These are phyloP conservation scores for Leptobrachium ailaonicum DNA, from an alignment of 2,113 vertebrate genomes.

Conservation along the genomic window DNA sequence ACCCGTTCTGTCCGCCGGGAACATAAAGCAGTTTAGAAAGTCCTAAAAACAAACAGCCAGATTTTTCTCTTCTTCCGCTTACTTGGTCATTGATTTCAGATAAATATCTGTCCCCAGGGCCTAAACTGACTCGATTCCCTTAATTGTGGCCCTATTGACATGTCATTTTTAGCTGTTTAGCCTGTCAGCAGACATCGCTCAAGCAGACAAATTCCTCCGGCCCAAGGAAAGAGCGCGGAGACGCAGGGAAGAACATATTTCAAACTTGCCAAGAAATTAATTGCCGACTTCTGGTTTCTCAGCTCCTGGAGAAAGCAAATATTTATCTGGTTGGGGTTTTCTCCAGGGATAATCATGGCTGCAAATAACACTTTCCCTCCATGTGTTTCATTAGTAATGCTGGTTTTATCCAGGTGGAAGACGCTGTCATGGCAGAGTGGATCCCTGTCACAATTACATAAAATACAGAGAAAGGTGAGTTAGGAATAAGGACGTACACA, in stretches of 20 bases:
- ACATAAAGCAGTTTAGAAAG: constrained; percentile 56
- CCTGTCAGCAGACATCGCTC: constrained; percentile 69
- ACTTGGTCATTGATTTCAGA: constrained; percentile 70
- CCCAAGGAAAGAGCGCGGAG: constrained; percentile 56
- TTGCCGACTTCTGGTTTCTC: constrained; percentile 13
- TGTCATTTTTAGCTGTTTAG: constrained; percentile 66
- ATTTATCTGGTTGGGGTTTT: neutral
- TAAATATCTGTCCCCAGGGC: constrained; percentile 61
- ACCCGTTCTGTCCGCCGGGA: neutral
- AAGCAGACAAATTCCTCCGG: constrained; percentile 62
- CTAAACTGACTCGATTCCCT: constrained; percentile 52
- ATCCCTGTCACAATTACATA: too few relatives aligned
- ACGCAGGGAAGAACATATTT: constrained; percentile 11
- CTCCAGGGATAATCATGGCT: too few relatives aligned
- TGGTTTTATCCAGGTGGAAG: too few relatives aligned
- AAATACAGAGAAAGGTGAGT: too few relatives aligned
- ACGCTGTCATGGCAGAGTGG: too few relatives aligned
- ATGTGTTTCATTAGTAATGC: too few relatives aligned
- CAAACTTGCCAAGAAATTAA: constrained; percentile 43
- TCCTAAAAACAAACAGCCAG: constrained; percentile 66
- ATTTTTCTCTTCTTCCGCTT: constrained; percentile 67
- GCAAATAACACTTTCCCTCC: too few relatives aligned
- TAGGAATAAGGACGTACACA: too few relatives aligned
- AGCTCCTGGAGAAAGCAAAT: constrained; percentile 9
- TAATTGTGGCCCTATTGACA: constrained; percentile 71